Percentiles rank a stretch among this genome's conserved stretches.
Evolutionary conservation across 1,140 invertebrate species (phyloP).

Genomic region (Colletes gigas): DNA sequence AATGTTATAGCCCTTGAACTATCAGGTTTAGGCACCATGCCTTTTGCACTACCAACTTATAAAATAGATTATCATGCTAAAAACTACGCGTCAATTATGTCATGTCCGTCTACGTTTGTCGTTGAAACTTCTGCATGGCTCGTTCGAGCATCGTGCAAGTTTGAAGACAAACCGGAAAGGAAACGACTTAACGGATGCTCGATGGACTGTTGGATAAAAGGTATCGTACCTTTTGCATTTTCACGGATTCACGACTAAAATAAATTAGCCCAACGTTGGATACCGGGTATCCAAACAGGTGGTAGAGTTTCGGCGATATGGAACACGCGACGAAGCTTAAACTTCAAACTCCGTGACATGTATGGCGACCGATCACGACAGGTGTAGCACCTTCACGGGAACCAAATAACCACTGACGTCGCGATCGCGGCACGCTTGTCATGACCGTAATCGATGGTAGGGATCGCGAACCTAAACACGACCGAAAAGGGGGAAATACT

Average conservation of each 20-base stretch:
- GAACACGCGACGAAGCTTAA: slow-evolving; percentile 1
- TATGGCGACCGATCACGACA: slow-evolving; percentile 18
- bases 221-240: slow-evolving; percentile 8
- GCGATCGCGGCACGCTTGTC: slow-evolving; percentile 12
- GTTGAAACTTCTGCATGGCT: too few species aligned
- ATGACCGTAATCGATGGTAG: slow-evolving; percentile 36
- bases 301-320: neutral
- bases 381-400: slow-evolving; percentile 24
- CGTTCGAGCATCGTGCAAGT: too few species aligned
- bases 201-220: neutral
- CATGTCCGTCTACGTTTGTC: too few species aligned
- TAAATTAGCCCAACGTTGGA: too few species aligned
- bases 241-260: neutral
- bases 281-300: neutral
- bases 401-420: slow-evolving; percentile 30
- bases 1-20: too few species aligned
- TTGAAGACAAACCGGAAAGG: too few species aligned
- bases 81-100: too few species aligned
- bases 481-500: slow-evolving; percentile 28
- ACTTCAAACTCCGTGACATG: slow-evolving; percentile 26
- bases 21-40: too few species aligned
- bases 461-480: slow-evolving; percentile 31
- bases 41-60: too few species aligned
- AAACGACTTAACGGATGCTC: neutral
- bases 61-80: too few species aligned